These are phyloP conservation scores for Psettodes erumei DNA, from an alignment of 2,113 vertebrate species.

Conservation along the genomic window DNA sequence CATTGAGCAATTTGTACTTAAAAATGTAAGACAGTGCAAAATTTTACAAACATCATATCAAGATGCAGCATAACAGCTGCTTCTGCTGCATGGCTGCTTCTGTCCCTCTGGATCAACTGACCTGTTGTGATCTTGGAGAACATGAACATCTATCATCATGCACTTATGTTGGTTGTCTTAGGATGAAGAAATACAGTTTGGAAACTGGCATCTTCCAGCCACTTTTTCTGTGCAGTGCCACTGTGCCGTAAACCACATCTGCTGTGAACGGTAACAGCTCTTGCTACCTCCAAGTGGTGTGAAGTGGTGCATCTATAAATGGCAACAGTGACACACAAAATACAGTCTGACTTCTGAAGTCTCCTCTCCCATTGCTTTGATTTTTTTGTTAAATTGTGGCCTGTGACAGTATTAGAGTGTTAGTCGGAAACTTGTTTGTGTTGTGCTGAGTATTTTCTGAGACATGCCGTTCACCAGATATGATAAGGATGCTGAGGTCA, in stretches of 20 bases:
- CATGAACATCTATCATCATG: constrained; percentile 19
- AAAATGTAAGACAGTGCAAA: background rate
- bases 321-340: background rate
- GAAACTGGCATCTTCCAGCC: background rate
- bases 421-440: no score
- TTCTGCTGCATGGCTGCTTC: constrained; percentile 3
- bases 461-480: background rate
- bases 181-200: background rate
- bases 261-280: background rate
- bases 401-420: no score
- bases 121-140: constrained; percentile 16
- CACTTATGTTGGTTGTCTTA: no score
- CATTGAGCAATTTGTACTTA: background rate
- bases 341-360: background rate
- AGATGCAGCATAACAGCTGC: constrained; percentile 35
- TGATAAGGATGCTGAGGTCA: background rate
- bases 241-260: background rate
- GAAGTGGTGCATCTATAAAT: background rate
- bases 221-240: background rate
- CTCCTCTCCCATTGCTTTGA: background rate
- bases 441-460: no score
- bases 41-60: background rate
- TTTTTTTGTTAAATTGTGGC: background rate
- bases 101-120: background rate
- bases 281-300: background rate